Evolutionary conservation across 2,797 vertebrate species (phyloP), one percentile per base, ranked within the genome.

Genomic region (Intellagama lesueurii): DNA sequence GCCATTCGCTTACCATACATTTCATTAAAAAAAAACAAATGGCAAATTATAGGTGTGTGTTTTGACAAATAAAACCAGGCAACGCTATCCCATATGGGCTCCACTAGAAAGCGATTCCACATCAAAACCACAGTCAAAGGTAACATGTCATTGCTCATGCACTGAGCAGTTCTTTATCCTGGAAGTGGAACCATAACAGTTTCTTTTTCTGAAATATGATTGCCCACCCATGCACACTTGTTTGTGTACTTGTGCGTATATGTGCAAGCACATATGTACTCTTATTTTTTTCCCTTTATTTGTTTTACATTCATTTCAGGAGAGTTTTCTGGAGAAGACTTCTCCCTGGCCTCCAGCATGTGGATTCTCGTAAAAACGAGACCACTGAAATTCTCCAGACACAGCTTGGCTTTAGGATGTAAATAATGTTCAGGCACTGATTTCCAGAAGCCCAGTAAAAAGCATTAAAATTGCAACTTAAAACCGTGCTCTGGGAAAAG

Each of bases 371-470:
- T 94, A 93, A 95, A 40, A 95, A 94, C 0, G 0, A 94, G 4
- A 2, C 87, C 81, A 92, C 83, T 92, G 92, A 94, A 94, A 94
- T 94, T 94, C 92, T 95, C 93, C 92, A 94, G 90, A 88, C 60
- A 78, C 19, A 86, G 70, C 17, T 90, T 95, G 91, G 44, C n/a
- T 92, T 93, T 76, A 86, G 85, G 79, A 94, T 91, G 72, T 94
- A 95, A 94, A 95, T 93, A 92, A 91, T 89, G 64, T 94, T 88
- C 87, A 91, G 88, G 92, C 91, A 89, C 70, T 83, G 44, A 91
- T 92, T 94, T 96, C 89, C 90, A 94, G 94, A 95, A 95, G 91
- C 87, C 88, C 86, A 85, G 83, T 91, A 83, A 92, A 75, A 94
- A 93, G 64, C 40, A 88, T 93, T 94, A 91, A 81, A 91, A 94